phyloP scores from a whole-genome alignment of 2,888 invertebrate species.

The Brachypalpus laphriformis region DNA sequence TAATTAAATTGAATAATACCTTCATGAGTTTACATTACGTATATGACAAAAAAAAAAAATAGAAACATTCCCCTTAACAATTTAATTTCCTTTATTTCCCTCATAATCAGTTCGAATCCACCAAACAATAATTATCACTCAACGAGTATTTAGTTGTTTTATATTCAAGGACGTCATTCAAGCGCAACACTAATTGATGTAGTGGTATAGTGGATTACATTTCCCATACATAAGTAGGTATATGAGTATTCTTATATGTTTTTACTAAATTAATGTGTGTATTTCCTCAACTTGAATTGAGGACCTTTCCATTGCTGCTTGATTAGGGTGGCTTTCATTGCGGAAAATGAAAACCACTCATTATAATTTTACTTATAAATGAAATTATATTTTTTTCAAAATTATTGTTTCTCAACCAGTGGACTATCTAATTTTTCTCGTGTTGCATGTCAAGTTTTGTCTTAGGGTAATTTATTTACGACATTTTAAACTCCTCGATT shows the following conservation, averaged over 20 bases:
- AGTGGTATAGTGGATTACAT: neutral
- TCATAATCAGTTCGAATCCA: neutral
- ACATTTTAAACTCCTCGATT: too few relatives aligned
- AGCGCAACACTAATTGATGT: neutral
- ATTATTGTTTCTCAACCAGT: too few relatives aligned
- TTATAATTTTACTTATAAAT: too few relatives aligned
- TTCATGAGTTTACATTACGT: neutral
- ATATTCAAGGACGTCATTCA: neutral
- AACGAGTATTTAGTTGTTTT: neutral
- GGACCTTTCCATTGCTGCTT: neutral
- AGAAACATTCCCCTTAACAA: neutral
- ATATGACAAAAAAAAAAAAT: neutral
- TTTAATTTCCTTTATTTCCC: neutral
- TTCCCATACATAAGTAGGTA: neutral
- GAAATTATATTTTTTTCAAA: too few relatives aligned
- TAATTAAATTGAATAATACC: neutral
- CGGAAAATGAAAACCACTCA: too few relatives aligned
- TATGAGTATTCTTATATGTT: neutral
- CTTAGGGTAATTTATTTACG: too few relatives aligned
- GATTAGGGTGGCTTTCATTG: too few relatives aligned
- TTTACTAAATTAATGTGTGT: too few relatives aligned
- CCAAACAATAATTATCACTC: neutral
- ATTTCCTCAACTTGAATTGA: neutral
- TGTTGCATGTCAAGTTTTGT: too few relatives aligned
- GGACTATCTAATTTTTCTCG: too few relatives aligned